A percentile compares a stretch with the other conserved stretches of the same genome.
phyloP scores from a whole-genome alignment of 2,113 vertebrate genomes.

The Azemiops feae region DNA sequence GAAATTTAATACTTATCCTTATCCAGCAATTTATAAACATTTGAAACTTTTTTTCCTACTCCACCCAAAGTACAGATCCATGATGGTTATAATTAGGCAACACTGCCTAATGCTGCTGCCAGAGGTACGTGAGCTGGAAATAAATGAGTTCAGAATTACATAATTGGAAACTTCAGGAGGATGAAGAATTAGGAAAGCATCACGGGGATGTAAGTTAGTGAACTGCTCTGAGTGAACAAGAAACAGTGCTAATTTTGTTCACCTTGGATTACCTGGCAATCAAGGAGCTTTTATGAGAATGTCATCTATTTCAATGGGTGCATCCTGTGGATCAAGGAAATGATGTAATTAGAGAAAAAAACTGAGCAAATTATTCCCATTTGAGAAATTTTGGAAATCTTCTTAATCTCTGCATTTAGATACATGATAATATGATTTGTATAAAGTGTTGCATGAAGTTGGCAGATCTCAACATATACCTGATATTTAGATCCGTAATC shows the following conservation, averaged over 20 bases:
- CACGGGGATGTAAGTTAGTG: neutral
- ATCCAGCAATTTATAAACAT: conserved; percentile 44
- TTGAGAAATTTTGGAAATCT: neutral
- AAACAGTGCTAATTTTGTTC: neutral
- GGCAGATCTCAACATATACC: neutral
- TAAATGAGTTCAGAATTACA: conserved; percentile 31
- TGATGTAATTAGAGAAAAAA: neutral
- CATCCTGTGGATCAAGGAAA: neutral
- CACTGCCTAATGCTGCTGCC: conserved; percentile 31
- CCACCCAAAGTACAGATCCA: conserved; percentile 37
- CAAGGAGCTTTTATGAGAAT: neutral
- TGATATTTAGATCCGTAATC: neutral
- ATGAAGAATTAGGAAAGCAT: conserved; percentile 5
- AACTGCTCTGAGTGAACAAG: neutral
- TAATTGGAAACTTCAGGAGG: conserved; percentile 13
- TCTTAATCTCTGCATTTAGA: neutral
- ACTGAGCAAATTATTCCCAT: neutral
- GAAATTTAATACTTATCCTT: conserved; percentile 57
- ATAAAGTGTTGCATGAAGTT: neutral
- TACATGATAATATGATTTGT: neutral
- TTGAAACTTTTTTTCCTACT: conserved; percentile 29
- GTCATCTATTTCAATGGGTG: neutral
- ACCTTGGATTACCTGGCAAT: neutral
- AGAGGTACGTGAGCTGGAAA: conserved; percentile 29
- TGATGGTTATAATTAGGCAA: conserved; percentile 53